Percentiles rank a stretch among this genome's conserved stretches.
Conservation (phyloP, 2,113 vertebrate genomes). For the Pollimyrus isidori region DNA sequence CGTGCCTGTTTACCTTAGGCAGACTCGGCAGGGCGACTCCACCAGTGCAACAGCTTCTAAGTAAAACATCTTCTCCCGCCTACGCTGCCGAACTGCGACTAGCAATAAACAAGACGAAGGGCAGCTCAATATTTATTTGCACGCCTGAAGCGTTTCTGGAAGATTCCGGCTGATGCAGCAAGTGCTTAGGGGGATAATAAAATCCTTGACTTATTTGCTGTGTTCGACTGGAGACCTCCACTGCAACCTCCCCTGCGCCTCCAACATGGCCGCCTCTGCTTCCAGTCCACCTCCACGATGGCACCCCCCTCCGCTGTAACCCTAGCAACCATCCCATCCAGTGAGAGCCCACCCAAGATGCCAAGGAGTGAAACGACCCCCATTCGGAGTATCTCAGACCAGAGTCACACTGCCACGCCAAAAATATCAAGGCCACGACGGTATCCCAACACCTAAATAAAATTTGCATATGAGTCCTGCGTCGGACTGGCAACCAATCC, state of each 20-base stretch:
- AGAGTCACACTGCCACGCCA: not conserved
- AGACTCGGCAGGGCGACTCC: not conserved
- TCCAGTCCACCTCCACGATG: not conserved
- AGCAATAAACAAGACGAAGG: conserved; percentile 19
- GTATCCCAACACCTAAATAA: not conserved
- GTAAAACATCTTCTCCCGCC: not conserved
- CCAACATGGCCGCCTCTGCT: not conserved
- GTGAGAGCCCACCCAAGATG: not conserved
- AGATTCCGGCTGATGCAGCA: not conserved
- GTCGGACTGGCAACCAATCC: not conserved
- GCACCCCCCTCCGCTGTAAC: not conserved
- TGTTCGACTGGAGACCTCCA: not conserved
- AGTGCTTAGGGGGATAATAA: not conserved
- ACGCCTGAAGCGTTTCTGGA: conserved; percentile 19
- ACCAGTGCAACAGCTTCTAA: conserved; percentile 8
- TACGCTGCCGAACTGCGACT: not conserved
- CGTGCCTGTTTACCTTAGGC: conserved; percentile 11
- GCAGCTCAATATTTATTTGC: conserved; percentile 20
- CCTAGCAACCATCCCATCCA: not conserved
- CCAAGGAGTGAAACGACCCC: not conserved
- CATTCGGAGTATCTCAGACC: not conserved
- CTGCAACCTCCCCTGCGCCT: not conserved
- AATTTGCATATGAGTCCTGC: not conserved
- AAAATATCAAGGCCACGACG: not conserved
- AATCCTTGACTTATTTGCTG: not conserved